Evolutionary conservation across 92 coral and sea anemone species (phyloP), one percentile per base, ranked within the genome.

Genomic region (Zoanthus sansibaricus): DNA sequence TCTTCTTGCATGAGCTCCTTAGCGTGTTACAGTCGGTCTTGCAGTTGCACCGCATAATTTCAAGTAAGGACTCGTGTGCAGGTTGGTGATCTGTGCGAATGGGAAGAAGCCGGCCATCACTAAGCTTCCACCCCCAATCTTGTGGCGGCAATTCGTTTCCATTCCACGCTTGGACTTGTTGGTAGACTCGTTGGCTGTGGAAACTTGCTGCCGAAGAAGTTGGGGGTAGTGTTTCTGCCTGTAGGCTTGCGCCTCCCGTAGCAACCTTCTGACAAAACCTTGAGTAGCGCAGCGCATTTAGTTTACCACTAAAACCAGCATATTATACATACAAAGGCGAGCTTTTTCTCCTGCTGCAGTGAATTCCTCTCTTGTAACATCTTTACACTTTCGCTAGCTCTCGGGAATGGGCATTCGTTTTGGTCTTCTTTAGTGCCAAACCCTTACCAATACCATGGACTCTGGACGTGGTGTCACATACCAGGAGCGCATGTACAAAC

Each of bases 321-420:
- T 69, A 77, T 80, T 83, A 89, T 17, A 89, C 78, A 55, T 79
- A 66, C 6, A 89, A 76, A 5, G 84, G 82, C 1, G 89, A 87
- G 25, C 25, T 71, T 86, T 85, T 31, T 89, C 92, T 11, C 86
- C 87, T 0, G 92, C 84, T 17, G 0, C 73, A 5, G n/a, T 10
- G 15, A 85, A 18, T 7, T 76, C 75, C 12, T 88, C 75, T 58
- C 59, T 37, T 6, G 91, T 67, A 12, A 71, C 78, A 17, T 46
- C 14, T 14, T 73, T 15, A 15, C 77, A 84, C 74, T 25, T 46
- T 48, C 12, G 55, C 77, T 72, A 42, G 77, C 7, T 42, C 13
- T 7, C 77, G 56, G 13, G 42, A 91, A 82, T 66, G 66, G 5
- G 42, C 30, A 1, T n/a, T 72, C 54, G n/a, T 15, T 1, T 30